phyloP scores from a whole-genome alignment of 2,888 invertebrate species.

The Aporophyla lueneburgensis region DNA sequence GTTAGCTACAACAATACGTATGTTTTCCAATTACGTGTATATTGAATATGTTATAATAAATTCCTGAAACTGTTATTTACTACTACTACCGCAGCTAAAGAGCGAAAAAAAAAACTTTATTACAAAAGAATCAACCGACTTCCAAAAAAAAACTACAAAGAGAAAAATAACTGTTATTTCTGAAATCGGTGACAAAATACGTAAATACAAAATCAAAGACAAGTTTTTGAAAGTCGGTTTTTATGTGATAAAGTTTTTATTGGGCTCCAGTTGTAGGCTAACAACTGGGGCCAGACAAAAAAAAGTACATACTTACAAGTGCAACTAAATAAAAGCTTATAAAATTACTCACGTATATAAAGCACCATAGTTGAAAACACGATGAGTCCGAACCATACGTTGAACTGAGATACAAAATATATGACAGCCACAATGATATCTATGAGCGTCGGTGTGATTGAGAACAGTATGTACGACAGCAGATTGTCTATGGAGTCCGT shows the following conservation, averaged over 20 bases:
- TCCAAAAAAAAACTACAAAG: too few species aligned
- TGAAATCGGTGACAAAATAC: too few species aligned
- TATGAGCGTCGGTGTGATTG: constrained; percentile 97
- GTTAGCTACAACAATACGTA: too few species aligned
- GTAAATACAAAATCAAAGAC: too few species aligned
- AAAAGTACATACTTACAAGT: not conserved
- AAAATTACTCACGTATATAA: constrained; percentile 95
- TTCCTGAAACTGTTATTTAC: too few species aligned
- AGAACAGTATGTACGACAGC: constrained; percentile 97
- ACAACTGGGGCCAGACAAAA: not conserved
- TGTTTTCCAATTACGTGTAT: too few species aligned
- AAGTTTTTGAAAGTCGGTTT: too few species aligned
- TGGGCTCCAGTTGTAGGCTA: not conserved
- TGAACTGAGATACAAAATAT: constrained; percentile 97
- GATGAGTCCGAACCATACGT: constrained; percentile 98
- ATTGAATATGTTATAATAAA: too few species aligned
- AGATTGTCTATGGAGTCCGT: constrained; percentile 99
- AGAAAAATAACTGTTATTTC: too few species aligned
- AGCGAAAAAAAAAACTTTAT: too few species aligned
- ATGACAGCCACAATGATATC: constrained; percentile 98
- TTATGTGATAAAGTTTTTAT: not conserved
- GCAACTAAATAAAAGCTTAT: not conserved
- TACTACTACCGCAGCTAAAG: too few species aligned
- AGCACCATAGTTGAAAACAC: constrained; percentile 98
- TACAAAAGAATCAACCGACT: too few species aligned